phyloP scores from a whole-genome alignment of 2,797 vertebrate genomes.

The Dendrocincla tyrannina region DNA sequence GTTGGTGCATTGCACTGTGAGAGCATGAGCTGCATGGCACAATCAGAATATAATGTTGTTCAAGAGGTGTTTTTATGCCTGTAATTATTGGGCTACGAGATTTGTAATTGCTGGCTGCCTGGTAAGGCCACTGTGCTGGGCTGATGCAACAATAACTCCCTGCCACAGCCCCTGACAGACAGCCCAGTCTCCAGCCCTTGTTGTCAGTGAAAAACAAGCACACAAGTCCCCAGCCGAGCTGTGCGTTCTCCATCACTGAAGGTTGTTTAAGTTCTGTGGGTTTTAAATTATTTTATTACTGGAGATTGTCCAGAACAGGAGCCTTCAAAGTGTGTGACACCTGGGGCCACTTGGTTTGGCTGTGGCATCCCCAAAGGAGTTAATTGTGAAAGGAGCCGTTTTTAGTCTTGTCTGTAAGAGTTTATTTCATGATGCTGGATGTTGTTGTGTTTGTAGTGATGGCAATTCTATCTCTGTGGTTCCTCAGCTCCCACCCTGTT shows the following conservation, averaged over 20 bases:
- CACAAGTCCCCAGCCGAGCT: neutral
- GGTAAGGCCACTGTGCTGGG: neutral
- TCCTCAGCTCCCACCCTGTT: neutral
- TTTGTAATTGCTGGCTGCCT: constrained; percentile 17
- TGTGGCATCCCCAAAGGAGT: neutral
- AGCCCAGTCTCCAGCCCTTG: neutral
- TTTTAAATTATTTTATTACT: neutral
- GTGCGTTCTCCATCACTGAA: neutral
- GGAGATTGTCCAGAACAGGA: neutral
- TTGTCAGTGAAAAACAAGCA: neutral
- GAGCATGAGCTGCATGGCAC: fast-evolving
- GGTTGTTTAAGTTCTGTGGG: neutral
- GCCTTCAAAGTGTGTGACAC: neutral
- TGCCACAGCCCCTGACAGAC: neutral
- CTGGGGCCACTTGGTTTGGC: neutral
- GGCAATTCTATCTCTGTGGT: neutral
- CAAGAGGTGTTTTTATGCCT: neutral
- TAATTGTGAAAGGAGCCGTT: neutral
- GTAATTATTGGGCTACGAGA: neutral
- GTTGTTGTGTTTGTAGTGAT: neutral
- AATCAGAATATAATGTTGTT: neutral
- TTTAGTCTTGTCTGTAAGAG: neutral
- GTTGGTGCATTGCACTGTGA: neutral
- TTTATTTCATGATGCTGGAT: neutral
- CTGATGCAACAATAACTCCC: neutral